Evolutionary conservation across 2,888 invertebrate genomes (phyloP).

Genomic region (Anodontia alba): DNA sequence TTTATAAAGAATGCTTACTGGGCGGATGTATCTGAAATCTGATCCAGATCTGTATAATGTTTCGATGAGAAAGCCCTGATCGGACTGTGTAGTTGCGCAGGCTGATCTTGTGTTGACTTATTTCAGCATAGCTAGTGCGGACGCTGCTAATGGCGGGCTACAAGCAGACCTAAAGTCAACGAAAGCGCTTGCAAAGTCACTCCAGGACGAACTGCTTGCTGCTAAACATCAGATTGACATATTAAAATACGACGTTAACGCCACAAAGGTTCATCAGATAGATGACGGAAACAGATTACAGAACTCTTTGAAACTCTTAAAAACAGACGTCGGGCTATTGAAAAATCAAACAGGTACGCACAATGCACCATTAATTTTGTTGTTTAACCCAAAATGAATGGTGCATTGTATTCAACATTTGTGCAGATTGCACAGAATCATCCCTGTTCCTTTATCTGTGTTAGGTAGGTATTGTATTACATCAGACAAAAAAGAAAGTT

Average conservation of each 20-base stretch:
- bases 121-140: slow-evolving; percentile 19
- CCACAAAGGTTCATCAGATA: not conserved
- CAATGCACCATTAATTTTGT: too few species aligned
- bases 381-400: too few species aligned
- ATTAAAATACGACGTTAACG: not conserved
- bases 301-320: not conserved
- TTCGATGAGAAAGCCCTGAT: too few species aligned
- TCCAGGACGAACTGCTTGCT: slow-evolving; percentile 22
- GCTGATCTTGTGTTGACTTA: too few species aligned
- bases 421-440: too few species aligned
- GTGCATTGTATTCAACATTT: not conserved
- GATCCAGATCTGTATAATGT: too few species aligned
- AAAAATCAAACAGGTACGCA: not conserved
- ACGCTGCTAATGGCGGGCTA: slow-evolving; percentile 26
- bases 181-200: not conserved
- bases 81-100: too few species aligned
- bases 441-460: too few species aligned
- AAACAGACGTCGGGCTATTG: not conserved
- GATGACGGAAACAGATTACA: not conserved
- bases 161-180: slow-evolving; percentile 21
- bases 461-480: too few species aligned
- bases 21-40: too few species aligned
- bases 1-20: too few species aligned
- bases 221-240: slow-evolving; percentile 17
- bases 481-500: too few species aligned